phyloP scores from a whole-genome alignment of 2,888 invertebrate species.

The Rhodophaea formosa region DNA sequence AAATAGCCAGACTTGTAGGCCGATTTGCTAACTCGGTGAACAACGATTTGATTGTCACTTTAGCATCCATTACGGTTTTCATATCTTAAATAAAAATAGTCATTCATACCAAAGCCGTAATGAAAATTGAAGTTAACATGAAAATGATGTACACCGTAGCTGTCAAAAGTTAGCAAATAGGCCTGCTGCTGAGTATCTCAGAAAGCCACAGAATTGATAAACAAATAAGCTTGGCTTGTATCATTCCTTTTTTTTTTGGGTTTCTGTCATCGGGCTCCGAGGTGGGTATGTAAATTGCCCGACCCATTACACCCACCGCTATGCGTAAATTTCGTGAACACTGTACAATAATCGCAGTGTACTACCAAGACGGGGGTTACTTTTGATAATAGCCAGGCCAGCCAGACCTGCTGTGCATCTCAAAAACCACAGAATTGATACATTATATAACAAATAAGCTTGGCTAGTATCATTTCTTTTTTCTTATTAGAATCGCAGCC shows the following conservation, averaged over 20 bases:
- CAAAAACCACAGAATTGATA: background rate
- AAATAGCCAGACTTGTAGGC: background rate
- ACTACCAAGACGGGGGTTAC: background rate
- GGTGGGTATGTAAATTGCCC: slow-evolving; percentile 10
- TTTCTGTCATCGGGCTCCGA: too few species aligned
- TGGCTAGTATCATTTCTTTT: background rate
- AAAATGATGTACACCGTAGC: too few species aligned
- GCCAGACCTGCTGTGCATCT: background rate
- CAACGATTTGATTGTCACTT: too few species aligned
- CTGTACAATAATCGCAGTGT: background rate
- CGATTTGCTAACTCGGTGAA: too few species aligned
- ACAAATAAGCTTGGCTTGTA: too few species aligned
- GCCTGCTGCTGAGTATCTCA: background rate
- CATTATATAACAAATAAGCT: too few species aligned
- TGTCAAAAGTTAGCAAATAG: too few species aligned
- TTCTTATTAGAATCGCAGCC: too few species aligned
- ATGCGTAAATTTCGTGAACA: slow-evolving; percentile 5
- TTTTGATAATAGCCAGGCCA: background rate
- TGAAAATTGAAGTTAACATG: too few species aligned
- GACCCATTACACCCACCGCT: background rate
- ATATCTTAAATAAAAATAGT: too few species aligned
- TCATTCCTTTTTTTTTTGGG: background rate
- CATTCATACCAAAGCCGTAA: too few species aligned
- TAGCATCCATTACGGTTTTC: too few species aligned
- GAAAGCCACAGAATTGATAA: background rate